Conservation (phyloP, 37 sponge, comb jelly and placozoan species). For the Oopsacas minuta region DNA sequence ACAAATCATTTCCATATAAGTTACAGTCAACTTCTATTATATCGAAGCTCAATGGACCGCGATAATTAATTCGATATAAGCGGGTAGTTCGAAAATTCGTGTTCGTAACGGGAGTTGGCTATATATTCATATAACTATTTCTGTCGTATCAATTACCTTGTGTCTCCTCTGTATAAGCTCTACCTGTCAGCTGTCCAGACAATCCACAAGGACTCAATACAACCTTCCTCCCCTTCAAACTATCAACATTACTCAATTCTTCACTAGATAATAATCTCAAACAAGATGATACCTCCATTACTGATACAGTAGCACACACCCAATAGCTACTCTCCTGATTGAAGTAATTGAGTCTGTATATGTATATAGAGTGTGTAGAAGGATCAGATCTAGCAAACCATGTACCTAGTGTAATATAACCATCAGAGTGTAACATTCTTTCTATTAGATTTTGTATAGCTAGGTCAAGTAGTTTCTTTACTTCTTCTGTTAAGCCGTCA, state of each 20-base stretch:
- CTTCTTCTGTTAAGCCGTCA: neutral
- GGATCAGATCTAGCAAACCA: neutral
- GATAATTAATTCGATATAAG: no score
- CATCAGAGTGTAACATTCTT: neutral
- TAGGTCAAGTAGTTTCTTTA: neutral
- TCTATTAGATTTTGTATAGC: neutral
- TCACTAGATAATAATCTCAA: neutral
- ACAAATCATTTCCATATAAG: no score
- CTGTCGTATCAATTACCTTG: no score
- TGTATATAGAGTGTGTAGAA: neutral
- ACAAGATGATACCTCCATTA: neutral
- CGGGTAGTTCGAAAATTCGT: no score
- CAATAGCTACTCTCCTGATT: neutral
- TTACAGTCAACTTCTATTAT: no score
- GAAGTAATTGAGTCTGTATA: neutral
- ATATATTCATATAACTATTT: no score
- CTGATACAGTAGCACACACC: neutral
- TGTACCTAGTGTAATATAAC: neutral
- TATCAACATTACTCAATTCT: neutral
- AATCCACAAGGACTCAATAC: neutral
- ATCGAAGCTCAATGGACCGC: no score
- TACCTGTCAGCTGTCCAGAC: neutral
- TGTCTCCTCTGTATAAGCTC: neutral
- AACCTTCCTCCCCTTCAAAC: neutral
- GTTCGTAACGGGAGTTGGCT: no score